Percentiles rank a stretch among this genome's conserved stretches.
Evolutionary conservation across 35 echinoderm and acorn worm genomes (phyloP).

Genomic region (Ophioderma brevispina): DNA sequence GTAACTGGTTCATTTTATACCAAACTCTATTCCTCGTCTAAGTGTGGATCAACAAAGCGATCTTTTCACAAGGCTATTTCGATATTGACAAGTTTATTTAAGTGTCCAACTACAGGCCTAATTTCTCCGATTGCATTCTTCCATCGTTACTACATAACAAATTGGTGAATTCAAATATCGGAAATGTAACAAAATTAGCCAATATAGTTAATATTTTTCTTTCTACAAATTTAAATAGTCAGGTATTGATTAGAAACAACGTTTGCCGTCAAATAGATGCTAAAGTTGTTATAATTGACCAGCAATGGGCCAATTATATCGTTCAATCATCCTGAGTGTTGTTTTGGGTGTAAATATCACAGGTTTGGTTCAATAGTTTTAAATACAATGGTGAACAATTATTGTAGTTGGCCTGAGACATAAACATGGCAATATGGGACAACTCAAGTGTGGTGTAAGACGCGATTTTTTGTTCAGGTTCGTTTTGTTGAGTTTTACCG

Average conservation of each 20-base stretch:
- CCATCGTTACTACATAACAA: too few relatives aligned
- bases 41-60: too few relatives aligned
- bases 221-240: too few relatives aligned
- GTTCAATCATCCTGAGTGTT: background rate
- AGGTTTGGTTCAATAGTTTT: background rate
- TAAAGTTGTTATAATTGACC: background rate
- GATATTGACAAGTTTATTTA: too few relatives aligned
- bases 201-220: too few relatives aligned
- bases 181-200: too few relatives aligned
- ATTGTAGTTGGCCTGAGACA: background rate
- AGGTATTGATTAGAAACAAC: background rate
- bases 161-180: too few relatives aligned
- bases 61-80: too few relatives aligned
- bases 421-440: background rate
- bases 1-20: too few relatives aligned
- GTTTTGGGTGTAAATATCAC: background rate
- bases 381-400: background rate
- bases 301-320: background rate
- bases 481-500: background rate
- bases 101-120: too few relatives aligned
- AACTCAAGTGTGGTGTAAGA: background rate
- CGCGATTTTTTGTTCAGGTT: background rate
- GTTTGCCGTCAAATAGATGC: background rate
- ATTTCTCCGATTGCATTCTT: too few relatives aligned
- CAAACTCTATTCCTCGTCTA: too few relatives aligned